Evolutionary conservation across 35 echinoderm and acorn worm genomes (phyloP).

Genomic region (Heliocidaris tuberculata): DNA sequence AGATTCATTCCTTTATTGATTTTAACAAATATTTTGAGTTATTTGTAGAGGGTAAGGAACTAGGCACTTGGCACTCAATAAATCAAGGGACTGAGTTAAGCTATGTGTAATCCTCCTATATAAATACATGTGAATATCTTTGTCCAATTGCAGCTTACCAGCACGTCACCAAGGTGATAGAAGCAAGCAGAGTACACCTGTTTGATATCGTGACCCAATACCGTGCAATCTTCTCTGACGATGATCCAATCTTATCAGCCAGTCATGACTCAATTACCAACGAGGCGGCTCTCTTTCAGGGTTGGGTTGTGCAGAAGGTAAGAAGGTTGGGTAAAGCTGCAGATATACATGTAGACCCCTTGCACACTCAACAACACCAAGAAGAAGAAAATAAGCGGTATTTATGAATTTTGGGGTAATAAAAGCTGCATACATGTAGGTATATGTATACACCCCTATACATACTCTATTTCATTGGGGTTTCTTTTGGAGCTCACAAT

Average conservation of each 20-base stretch:
- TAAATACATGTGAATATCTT: background rate
- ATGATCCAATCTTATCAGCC: slow-evolving; percentile 88
- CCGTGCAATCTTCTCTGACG: slow-evolving; percentile 94
- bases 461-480: no score
- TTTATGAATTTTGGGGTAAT: no score
- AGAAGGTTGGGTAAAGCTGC: background rate
- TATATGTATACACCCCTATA: no score
- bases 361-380: no score
- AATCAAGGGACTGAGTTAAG: background rate
- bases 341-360: no score
- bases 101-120: background rate
- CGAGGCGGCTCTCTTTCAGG: slow-evolving; percentile 87
- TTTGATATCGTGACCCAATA: slow-evolving; percentile 99
- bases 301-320: slow-evolving; percentile 98
- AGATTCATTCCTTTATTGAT: no score
- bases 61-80: no score
- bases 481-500: no score
- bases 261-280: slow-evolving; percentile 79
- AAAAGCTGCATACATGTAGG: no score
- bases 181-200: slow-evolving; percentile 94
- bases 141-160: slow-evolving; percentile 68
- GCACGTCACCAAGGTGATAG: slow-evolving; percentile 94
- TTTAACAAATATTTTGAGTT: no score
- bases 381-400: no score
- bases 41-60: no score